phyloP scores from a whole-genome alignment of 2,888 invertebrate genomes.

The Sicus ferrugineus region DNA sequence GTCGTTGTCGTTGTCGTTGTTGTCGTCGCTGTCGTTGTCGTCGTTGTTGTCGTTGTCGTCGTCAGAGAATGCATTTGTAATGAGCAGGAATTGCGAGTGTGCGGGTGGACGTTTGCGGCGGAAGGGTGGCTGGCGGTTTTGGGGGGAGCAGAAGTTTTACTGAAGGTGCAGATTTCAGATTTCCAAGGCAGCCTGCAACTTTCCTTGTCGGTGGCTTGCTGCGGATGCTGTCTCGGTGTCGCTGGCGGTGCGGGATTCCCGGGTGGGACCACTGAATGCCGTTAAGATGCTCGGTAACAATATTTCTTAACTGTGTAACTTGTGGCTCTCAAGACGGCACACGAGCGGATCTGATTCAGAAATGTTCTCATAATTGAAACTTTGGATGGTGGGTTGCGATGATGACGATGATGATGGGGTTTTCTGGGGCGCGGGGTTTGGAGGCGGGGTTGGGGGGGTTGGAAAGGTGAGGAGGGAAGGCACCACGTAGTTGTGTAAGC shows the following conservation, averaged over 20 bases:
- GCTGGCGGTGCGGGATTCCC: not conserved
- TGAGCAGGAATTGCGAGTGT: constrained; percentile 1
- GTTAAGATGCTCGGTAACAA: not conserved
- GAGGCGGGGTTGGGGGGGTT: not conserved
- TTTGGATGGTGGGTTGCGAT: too few relatives aligned
- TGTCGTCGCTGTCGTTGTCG: not conserved
- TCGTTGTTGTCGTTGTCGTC: not conserved
- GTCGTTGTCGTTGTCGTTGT: not conserved
- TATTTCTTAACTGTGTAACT: not conserved
- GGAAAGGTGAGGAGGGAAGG: not conserved
- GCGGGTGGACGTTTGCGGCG: not conserved
- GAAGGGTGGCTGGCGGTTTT: not conserved
- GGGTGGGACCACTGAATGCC: not conserved
- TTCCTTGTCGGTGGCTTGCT: constrained; percentile 4
- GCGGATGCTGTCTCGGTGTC: too few relatives aligned
- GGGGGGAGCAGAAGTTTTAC: not conserved
- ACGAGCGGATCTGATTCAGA: not conserved
- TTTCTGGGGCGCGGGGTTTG: too few relatives aligned
- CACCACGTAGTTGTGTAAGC: too few relatives aligned
- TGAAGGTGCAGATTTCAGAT: constrained; percentile 3
- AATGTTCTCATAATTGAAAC: not conserved
- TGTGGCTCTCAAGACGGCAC: not conserved
- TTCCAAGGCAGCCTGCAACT: not conserved
- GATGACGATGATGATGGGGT: too few relatives aligned
- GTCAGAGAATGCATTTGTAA: constrained; percentile 19